Evolutionary conservation across 2,113 vertebrate species (phyloP), one percentile per base, ranked within the genome.

Genomic region (Hipposideros armiger): DNA sequence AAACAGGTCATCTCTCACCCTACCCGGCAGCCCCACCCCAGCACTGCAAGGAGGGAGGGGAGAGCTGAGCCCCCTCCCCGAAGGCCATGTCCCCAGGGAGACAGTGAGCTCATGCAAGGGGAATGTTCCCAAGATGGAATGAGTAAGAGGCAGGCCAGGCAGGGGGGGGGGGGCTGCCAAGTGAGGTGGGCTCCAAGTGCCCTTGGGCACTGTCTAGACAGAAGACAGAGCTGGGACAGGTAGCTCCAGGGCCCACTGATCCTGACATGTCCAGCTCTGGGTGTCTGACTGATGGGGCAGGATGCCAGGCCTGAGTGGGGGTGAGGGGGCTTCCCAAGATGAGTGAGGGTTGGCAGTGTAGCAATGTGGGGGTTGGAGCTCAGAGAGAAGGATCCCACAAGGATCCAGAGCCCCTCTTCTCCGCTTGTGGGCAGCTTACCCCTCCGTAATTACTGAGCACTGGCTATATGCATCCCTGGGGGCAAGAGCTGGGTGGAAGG

Each of bases 51-150:
- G 40, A 70, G 95, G 11, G 40, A 66, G 92, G 87, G 87, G 90
- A 96, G 93, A 83, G 92, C 45, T 2, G 60, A 94, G 96, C 95
- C 96, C 97, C 97, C 96, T 97, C 96, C 95, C 96, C 95, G 88
- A 97, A 95, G 97, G 96, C 95, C 47, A 60, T 40, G 70, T 97
- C 95, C 94, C 97, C 45, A 36, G 97, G 97, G 97, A 97, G 97
- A 96, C 64, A 26, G 95, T 98, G 97, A 98, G 97, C 97, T 98
- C 97, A 98, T 97, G 96, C 96, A 17, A 60, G 73, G 97, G 78
- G 97, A 98, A 98, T 98, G 97, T 98, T 97, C 96, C 97, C 92
- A 95, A 97, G 92, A 97, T 96, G 96, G 95, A 97, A 96, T 97
- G 97, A 98, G 96, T 98, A 97, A 98, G 97, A 98, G 96, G 96